Evolutionary conservation across 2,888 invertebrate genomes (phyloP).

Genomic region (Tuta absoluta): DNA sequence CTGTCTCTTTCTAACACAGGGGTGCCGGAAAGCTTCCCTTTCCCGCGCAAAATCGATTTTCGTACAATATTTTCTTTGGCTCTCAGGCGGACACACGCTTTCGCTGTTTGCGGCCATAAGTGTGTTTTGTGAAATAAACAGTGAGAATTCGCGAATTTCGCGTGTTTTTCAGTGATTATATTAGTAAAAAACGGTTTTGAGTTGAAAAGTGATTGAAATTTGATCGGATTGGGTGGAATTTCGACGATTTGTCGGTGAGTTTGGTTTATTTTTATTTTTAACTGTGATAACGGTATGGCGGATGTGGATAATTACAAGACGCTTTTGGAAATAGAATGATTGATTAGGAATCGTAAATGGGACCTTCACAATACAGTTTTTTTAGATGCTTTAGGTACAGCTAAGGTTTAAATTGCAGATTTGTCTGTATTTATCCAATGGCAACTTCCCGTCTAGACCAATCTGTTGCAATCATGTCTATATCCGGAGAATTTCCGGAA

Average conservation of each 20-base stretch:
- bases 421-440: not conserved
- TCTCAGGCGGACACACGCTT: constrained; percentile 29
- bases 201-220: not conserved
- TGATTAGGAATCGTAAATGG: not conserved
- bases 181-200: not conserved
- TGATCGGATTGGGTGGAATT: not conserved
- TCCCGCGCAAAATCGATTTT: constrained; percentile 54
- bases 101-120: constrained; percentile 14
- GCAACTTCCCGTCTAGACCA: constrained; percentile 4
- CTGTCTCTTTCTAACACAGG: constrained; percentile 30
- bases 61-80: constrained; percentile 41
- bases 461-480: not conserved
- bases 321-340: not conserved
- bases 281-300: not conserved
- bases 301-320: not conserved
- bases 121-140: constrained; percentile 23
- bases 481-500: constrained; percentile 2
- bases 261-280: constrained; percentile 13
- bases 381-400: not conserved
- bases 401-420: not conserved
- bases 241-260: constrained; percentile 15
- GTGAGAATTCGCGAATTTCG: not conserved
- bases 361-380: not conserved
- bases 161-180: constrained; percentile 1
- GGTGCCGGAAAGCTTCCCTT: constrained; percentile 35